Percentiles rank a stretch among this genome's conserved stretches.
phyloP scores from a whole-genome alignment of 2,113 vertebrate species.

The Meles meles region DNA sequence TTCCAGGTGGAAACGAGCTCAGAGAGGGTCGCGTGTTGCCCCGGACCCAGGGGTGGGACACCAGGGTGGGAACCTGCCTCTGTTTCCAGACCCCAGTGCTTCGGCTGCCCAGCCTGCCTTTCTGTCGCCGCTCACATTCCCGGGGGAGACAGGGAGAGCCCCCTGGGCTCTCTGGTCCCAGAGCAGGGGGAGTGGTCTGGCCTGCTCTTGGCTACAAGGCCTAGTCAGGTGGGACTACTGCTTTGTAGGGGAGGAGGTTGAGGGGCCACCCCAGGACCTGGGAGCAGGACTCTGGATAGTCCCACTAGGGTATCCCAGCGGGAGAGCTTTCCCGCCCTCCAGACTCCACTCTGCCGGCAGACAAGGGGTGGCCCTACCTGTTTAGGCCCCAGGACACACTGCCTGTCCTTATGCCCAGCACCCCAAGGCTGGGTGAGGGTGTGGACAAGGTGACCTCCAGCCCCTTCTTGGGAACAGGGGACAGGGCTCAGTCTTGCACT shows the following conservation, averaged over 20 bases:
- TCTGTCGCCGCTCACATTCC: rapidly evolving
- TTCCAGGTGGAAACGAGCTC: background rate
- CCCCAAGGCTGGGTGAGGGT: background rate
- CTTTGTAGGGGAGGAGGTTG: background rate
- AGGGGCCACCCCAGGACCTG: background rate
- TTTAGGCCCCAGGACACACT: background rate
- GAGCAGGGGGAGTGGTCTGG: background rate
- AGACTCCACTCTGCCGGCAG: too few relatives aligned
- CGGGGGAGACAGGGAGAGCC: background rate
- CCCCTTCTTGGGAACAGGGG: background rate
- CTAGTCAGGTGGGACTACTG: background rate
- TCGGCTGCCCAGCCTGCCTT: background rate
- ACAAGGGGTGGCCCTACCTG: background rate
- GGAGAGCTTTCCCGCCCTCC: background rate
- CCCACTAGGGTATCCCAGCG: background rate
- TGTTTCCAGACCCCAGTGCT: background rate
- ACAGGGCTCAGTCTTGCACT: background rate
- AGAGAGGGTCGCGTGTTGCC: background rate
- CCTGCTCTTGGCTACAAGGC: background rate
- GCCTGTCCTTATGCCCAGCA: background rate
- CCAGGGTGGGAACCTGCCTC: background rate
- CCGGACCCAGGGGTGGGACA: background rate
- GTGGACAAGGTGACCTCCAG: background rate
- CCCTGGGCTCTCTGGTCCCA: too few relatives aligned
- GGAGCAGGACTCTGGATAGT: background rate